Evolutionary conservation across 2,113 vertebrate species (phyloP).

Genomic region (Xenopus laevis): DNA sequence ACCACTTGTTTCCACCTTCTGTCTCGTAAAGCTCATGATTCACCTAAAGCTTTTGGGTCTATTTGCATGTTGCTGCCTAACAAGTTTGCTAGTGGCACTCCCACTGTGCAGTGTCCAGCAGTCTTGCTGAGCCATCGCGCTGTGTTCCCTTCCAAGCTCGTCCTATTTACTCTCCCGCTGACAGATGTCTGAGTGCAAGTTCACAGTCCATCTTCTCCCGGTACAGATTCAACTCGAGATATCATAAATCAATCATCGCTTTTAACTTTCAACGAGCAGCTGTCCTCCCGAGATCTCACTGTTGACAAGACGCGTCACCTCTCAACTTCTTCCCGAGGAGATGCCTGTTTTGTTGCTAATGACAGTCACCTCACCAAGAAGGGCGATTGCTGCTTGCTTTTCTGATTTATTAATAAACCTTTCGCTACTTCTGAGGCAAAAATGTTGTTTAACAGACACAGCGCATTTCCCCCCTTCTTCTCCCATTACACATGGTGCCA

Average conservation of each 20-base stretch:
- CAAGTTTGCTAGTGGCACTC: background rate
- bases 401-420: constrained; percentile 1
- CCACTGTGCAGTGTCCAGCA: background rate
- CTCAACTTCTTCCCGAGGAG: constrained; percentile 9
- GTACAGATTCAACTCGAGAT: constrained; percentile 11
- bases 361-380: background rate
- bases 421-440: background rate
- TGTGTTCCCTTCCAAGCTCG: no score
- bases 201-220: constrained; percentile 17
- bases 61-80: background rate
- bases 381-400: background rate
- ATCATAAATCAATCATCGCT: constrained; percentile 38
- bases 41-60: no score
- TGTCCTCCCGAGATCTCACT: constrained; percentile 8
- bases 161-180: constrained; percentile 16
- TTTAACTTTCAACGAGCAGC: constrained; percentile 19
- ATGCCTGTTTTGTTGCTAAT: constrained; percentile 19
- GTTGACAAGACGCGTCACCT: constrained; percentile 14
- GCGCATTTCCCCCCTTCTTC: background rate
- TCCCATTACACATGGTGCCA: no score
- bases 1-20: no score
- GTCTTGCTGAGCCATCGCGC: background rate
- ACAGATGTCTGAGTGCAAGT: constrained; percentile 15
- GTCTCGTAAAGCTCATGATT: no score
- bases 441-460: background rate